A percentile compares a stretch with the other conserved stretches of the same genome.
Evolutionary conservation across 1,140 invertebrate genomes (phyloP).

Genomic region (Grapholita molesta): DNA sequence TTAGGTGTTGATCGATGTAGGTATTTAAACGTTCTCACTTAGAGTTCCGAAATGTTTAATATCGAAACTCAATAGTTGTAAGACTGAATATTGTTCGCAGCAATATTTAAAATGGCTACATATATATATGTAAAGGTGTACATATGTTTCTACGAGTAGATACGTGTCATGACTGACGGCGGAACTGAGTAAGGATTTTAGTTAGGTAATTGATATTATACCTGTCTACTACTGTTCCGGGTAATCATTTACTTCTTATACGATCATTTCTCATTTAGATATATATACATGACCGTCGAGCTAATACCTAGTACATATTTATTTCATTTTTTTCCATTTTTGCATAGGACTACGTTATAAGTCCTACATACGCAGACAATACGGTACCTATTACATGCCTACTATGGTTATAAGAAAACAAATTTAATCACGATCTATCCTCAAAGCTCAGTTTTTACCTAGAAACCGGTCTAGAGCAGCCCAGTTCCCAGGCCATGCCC

Average conservation of each 20-base stretch:
- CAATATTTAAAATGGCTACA: background rate
- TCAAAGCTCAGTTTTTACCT: too few species aligned
- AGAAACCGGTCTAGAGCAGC: too few species aligned
- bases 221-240: constrained; percentile 9
- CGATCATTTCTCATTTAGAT: background rate
- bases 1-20: constrained; percentile 1
- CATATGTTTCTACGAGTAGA: background rate
- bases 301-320: too few species aligned
- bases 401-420: too few species aligned
- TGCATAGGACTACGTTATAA: too few species aligned
- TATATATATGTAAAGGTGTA: background rate
- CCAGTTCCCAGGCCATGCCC: too few species aligned
- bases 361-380: too few species aligned
- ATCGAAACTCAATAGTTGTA: background rate
- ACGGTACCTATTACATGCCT: too few species aligned
- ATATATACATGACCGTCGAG: too few species aligned
- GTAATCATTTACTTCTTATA: background rate
- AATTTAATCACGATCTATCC: too few species aligned
- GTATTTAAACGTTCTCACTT: background rate
- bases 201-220: constrained; percentile 1
- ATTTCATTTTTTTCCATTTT: too few species aligned
- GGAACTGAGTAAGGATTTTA: constrained; percentile 4
- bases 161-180: background rate
- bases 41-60: background rate
- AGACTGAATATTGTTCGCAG: background rate